Percentiles rank a stretch among this genome's conserved stretches.
Conservation (phyloP, 2,888 invertebrate species). For the Pyrgus malvae region DNA sequence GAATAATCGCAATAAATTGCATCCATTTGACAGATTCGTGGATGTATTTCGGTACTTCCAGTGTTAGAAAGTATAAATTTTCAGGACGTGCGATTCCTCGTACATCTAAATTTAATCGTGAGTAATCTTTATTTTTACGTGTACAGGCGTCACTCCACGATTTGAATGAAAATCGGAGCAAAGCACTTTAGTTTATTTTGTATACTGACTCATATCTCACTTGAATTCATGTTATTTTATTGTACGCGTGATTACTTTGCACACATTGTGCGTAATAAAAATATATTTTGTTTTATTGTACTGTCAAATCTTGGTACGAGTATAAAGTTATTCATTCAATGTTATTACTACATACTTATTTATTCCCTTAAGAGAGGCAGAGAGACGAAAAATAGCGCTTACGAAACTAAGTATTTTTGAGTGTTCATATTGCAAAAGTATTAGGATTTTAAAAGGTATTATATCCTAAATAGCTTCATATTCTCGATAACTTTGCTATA, state of each 20-base stretch:
- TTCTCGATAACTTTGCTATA: no score
- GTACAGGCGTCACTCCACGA: slow-evolving; percentile 27
- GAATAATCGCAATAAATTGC: background rate
- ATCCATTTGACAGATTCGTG: background rate
- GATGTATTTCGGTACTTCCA: background rate
- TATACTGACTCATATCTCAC: slow-evolving; percentile 31
- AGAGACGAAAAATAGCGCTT: no score
- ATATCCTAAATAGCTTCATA: no score
- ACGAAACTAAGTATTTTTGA: no score
- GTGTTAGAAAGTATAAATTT: slow-evolving; percentile 2
- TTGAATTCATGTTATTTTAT: slow-evolving; percentile 13
- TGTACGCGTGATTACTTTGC: background rate
- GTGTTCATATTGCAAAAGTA: no score
- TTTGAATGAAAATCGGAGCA: slow-evolving; percentile 35
- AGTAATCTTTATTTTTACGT: slow-evolving; percentile 40
- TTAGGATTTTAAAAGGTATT: no score
- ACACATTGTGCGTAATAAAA: background rate
- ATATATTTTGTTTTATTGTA: background rate
- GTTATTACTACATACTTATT: no score
- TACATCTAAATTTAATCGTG: slow-evolving; percentile 36
- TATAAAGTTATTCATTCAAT: no score
- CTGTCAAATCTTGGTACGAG: no score
- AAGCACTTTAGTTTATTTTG: slow-evolving; percentile 35
- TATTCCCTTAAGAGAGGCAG: no score
- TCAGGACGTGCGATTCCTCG: slow-evolving; percentile 27